phyloP scores from a whole-genome alignment of 2,797 vertebrate species.

The Sparidentex hasta region DNA sequence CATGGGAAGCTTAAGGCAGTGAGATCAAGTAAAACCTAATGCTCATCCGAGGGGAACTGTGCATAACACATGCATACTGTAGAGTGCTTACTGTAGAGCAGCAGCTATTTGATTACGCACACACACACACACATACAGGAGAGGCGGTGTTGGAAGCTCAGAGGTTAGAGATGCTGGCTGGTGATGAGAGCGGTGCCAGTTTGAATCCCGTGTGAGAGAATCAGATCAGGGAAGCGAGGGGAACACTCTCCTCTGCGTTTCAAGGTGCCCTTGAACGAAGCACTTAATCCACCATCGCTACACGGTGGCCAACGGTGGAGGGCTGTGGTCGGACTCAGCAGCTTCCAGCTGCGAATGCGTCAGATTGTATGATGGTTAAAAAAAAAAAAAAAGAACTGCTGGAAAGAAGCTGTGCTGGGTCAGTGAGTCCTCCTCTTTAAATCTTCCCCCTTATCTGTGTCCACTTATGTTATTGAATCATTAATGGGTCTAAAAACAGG shows the following conservation, averaged over 20 bases:
- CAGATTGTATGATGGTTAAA: conserved; percentile 70
- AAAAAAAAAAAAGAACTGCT: conserved; percentile 33
- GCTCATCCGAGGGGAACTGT: conserved; percentile 76
- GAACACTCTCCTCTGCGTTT: conserved; percentile 27
- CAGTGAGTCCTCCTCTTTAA: conserved; percentile 13
- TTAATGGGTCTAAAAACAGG: conserved; percentile 13
- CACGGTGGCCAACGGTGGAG: conserved; percentile 45
- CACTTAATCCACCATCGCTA: conserved; percentile 47
- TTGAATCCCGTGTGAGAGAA: conserved; percentile 54
- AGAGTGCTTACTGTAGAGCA: conserved; percentile 56
- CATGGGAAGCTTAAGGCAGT: conserved; percentile 72
- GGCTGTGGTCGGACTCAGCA: conserved; percentile 59
- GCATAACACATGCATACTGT: conserved; percentile 72
- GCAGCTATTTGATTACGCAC: conserved; percentile 54
- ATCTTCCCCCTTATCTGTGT: not conserved
- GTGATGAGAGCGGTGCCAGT: conserved; percentile 45
- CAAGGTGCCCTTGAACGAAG: conserved; percentile 74
- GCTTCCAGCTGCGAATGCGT: conserved; percentile 77
- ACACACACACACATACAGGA: not conserved
- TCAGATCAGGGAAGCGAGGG: conserved; percentile 13
- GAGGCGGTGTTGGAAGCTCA: conserved; percentile 18
- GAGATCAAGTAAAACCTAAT: conserved; percentile 80
- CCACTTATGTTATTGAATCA: conserved; percentile 4
- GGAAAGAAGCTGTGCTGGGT: conserved; percentile 24
- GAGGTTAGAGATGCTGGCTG: conserved; percentile 46